A percentile compares a stretch with the other conserved stretches of the same genome.
These are phyloP conservation scores for Lydus trimaculatus DNA, from an alignment of 2,888 invertebrate species.

Conservation along the genomic window DNA sequence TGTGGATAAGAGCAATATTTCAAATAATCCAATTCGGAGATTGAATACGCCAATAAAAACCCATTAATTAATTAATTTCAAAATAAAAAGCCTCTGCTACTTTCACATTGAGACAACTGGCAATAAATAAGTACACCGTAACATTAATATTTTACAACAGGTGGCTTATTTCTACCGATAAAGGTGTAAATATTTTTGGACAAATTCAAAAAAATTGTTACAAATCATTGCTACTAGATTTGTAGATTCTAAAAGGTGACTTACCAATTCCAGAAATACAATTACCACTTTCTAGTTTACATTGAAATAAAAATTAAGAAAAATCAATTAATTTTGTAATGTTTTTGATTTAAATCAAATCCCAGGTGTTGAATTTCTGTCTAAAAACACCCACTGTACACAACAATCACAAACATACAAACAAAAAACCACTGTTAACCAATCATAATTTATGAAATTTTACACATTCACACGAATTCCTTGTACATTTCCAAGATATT, in stretches of 20 bases:
- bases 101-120: constrained; percentile 1
- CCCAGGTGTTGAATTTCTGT: not conserved
- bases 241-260: not conserved
- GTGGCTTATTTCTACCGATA: not conserved
- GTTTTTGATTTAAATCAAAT: not conserved
- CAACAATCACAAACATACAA: not conserved
- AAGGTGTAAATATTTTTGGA: not conserved
- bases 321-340: not conserved
- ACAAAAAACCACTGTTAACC: not conserved
- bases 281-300: not conserved
- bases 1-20: not conserved
- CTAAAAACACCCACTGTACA: not conserved
- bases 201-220: not conserved
- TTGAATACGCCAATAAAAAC: not conserved
- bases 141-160: constrained; percentile 1
- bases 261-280: not conserved
- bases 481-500: not conserved
- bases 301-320: not conserved
- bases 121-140: not conserved
- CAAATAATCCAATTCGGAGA: not conserved
- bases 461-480: not conserved
- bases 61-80: not conserved
- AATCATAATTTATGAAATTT: not conserved
- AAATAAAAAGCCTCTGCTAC: not conserved
- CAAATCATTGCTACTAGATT: not conserved